These are phyloP conservation scores for Caenorhabditis elegans DNA, from an alignment of 1,140 invertebrate genomes.

Conservation along the genomic window DNA sequence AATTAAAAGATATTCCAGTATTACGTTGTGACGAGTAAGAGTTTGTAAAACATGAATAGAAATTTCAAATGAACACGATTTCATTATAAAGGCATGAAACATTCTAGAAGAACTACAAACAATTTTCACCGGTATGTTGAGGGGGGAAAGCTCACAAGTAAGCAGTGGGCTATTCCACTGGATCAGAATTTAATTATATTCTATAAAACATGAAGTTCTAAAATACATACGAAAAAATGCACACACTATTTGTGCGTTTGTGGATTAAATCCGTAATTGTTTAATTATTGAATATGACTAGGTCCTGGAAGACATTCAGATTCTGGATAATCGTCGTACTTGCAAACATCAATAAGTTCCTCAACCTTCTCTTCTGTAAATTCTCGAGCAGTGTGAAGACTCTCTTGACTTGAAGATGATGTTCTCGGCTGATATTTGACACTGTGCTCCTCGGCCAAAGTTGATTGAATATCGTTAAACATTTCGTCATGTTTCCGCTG, in stretches of 20 bases:
- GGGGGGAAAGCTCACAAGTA: background rate
- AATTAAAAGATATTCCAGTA: too few species aligned
- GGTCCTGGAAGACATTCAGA: background rate
- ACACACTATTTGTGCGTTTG: too few species aligned
- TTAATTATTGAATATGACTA: background rate
- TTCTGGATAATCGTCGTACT: background rate
- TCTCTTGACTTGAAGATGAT: background rate
- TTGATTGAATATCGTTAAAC: background rate
- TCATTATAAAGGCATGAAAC: too few species aligned
- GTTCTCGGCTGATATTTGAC: background rate
- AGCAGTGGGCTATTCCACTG: background rate
- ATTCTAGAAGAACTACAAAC: too few species aligned
- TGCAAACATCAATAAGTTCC: background rate
- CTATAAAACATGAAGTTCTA: background rate
- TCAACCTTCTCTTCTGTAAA: background rate
- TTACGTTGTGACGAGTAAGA: too few species aligned
- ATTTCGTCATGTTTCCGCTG: conserved; percentile 3
- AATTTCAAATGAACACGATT: too few species aligned
- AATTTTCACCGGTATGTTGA: background rate
- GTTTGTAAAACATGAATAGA: too few species aligned
- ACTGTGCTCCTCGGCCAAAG: background rate
- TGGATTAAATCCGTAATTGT: background rate
- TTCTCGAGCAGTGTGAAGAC: background rate
- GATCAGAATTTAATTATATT: background rate
- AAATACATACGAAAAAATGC: background rate